phyloP scores from a whole-genome alignment of 2,113 vertebrate species.

The Odontophorus gujanensis region DNA sequence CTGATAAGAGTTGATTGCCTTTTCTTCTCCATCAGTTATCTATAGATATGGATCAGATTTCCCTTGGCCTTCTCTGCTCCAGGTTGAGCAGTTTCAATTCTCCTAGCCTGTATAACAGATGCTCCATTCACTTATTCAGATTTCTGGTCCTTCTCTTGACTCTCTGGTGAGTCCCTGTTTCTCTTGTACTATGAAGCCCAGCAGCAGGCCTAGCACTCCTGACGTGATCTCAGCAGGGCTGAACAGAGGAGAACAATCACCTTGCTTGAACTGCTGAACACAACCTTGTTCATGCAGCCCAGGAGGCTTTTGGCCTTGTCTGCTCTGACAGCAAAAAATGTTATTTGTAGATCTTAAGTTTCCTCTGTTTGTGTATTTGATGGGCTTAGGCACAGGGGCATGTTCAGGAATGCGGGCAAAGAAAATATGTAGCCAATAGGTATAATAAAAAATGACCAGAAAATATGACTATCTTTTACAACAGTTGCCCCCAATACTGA shows the following conservation, averaged over 20 bases:
- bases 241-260: neutral
- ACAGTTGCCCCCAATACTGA: rapidly evolving
- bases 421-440: neutral
- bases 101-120: neutral
- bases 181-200: neutral
- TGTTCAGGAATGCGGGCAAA: neutral
- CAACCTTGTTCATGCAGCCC: neutral
- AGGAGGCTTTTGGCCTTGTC: neutral
- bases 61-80: neutral
- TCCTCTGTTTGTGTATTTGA: neutral
- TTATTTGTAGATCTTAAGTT: neutral
- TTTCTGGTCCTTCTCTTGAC: neutral
- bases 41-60: neutral
- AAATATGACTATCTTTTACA: neutral
- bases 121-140: neutral
- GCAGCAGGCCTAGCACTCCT: neutral
- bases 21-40: neutral
- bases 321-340: rapidly evolving
- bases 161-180: neutral
- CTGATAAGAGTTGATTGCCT: neutral
- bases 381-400: neutral
- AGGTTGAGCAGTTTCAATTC: neutral
- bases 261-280: neutral
- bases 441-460: neutral
- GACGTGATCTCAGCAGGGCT: neutral